Evolutionary conservation across 2,888 invertebrate species (phyloP), one percentile per base, ranked within the genome.

Genomic region (Perdita meconis): DNA sequence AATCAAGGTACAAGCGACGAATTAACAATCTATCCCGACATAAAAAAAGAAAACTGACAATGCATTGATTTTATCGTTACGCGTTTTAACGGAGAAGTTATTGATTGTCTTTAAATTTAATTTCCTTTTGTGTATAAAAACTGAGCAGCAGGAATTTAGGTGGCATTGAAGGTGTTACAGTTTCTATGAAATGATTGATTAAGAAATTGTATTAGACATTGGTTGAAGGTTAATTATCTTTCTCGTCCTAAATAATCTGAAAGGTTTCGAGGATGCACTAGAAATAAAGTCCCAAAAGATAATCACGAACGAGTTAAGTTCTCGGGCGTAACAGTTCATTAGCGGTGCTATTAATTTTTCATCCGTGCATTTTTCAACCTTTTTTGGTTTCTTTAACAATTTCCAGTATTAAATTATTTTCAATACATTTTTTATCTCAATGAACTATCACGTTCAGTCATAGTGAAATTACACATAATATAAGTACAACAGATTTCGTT

Each of bases 271-370:
- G 1, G 16, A 56, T 42, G 30, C 22, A 65, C 12, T 34, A 55
- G 19, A 19, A 19, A 5, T 12, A 47, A 44, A 44, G 44, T 57
- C 65, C 65, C 44, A 59, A 74, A 75, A 59, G 38, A 65, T 74
- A 59, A 59, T 74, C 75, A 74, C 75, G 55, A 42, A 60, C 36
- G 26, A 6, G 30, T 53, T 2, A 4, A 47, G 5, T 13, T n/a
- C 36, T 47, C n/a, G 30, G 22, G 6, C 34, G 36, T 56, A 10
- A 30, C 3, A 38, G 36, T 53, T 44, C 10, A 16, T 40, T 22
- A n/a, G 8, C 24, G 42, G 2, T 40, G 12, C 47, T 50, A 13
- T 56, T n/a, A 3, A 53, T 36, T 55, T 60, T 13, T 40, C 24
- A 59, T 59, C 24, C 36, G 34, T 24, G 36, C 19, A 61, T 22